Percentiles rank a stretch among this genome's conserved stretches.
Evolutionary conservation across 2,113 vertebrate genomes (phyloP).

Genomic region (Anser brachyrhynchus): DNA sequence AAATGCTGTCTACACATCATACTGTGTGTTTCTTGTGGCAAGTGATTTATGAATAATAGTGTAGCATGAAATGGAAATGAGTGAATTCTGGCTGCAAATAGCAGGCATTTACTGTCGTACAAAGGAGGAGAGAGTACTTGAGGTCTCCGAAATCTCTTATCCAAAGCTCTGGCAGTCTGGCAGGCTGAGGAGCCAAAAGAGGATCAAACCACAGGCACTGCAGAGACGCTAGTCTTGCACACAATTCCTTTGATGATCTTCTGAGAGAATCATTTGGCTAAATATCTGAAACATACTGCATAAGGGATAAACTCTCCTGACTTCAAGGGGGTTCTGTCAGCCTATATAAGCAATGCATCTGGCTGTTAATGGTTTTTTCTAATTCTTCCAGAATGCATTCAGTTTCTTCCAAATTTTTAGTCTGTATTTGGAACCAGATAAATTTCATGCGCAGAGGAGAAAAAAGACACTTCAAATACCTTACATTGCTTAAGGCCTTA

Average conservation of each 20-base stretch:
- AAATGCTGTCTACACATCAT: not conserved
- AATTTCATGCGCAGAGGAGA: not conserved
- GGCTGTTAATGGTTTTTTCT: not conserved
- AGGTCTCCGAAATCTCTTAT: not conserved
- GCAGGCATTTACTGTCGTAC: not conserved
- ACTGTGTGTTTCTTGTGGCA: not conserved
- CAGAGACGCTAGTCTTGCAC: not conserved
- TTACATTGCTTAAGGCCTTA: not conserved
- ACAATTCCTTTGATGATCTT: not conserved
- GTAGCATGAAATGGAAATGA: not conserved
- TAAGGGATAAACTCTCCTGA: not conserved
- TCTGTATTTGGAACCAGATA: not conserved
- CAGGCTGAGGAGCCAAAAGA: not conserved
- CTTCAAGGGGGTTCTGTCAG: not conserved
- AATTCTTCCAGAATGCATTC: not conserved
- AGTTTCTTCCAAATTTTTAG: not conserved
- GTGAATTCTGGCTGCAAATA: not conserved
- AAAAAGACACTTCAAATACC: not conserved
- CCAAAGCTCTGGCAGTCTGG: not conserved
- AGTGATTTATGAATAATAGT: not conserved
- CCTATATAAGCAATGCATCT: not conserved
- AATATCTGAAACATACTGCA: fast-evolving
- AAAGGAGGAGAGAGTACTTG: not conserved
- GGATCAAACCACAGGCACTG: not conserved
- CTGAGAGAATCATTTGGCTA: not conserved